Percentiles rank a stretch among this genome's conserved stretches.
Conservation (phyloP, 2,888 invertebrate genomes). For the Linnaemya vulpina region DNA sequence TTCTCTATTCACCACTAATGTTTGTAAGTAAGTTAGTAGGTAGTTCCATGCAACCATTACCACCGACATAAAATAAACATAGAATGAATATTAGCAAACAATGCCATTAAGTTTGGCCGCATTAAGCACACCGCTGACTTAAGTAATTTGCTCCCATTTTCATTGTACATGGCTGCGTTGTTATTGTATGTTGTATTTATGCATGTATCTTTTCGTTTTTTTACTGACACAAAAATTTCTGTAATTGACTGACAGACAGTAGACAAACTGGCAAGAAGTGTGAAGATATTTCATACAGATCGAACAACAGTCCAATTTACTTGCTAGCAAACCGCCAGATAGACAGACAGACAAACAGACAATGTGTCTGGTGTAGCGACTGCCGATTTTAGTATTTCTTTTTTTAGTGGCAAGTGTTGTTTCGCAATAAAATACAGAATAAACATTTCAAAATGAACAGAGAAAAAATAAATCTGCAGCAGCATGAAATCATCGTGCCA, state of each 20-base stretch:
- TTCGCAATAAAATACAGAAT: conserved; percentile 76
- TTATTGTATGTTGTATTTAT: conserved; percentile 7
- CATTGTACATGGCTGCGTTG: conserved; percentile 39
- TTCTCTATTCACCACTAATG: conserved; percentile 65
- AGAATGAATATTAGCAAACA: conserved; percentile 71
- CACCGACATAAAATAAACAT: conserved; percentile 60
- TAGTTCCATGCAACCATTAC: conserved; percentile 30
- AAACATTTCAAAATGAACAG: conserved; percentile 21
- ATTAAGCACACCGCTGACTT: conserved; percentile 69
- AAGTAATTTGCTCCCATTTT: conserved; percentile 72
- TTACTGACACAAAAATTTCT: conserved; percentile 47
- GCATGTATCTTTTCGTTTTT: not conserved
- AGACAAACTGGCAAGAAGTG: conserved; percentile 42
- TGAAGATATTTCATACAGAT: conserved; percentile 15
- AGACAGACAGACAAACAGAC: conserved; percentile 9
- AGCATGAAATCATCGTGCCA: conserved; percentile 73
- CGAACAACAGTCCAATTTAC: conserved; percentile 9
- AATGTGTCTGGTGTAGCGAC: conserved; percentile 45
- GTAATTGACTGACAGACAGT: conserved; percentile 48
- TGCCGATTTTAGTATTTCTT: conserved; percentile 72
- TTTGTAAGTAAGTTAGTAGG: conserved; percentile 24
- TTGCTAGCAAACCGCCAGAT: conserved; percentile 2
- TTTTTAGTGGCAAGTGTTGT: conserved; percentile 77
- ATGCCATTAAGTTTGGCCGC: conserved; percentile 69
- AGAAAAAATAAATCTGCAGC: conserved; percentile 59